Conservation (phyloP, 1,140 invertebrate species). For the Drosophila bocqueti region DNA sequence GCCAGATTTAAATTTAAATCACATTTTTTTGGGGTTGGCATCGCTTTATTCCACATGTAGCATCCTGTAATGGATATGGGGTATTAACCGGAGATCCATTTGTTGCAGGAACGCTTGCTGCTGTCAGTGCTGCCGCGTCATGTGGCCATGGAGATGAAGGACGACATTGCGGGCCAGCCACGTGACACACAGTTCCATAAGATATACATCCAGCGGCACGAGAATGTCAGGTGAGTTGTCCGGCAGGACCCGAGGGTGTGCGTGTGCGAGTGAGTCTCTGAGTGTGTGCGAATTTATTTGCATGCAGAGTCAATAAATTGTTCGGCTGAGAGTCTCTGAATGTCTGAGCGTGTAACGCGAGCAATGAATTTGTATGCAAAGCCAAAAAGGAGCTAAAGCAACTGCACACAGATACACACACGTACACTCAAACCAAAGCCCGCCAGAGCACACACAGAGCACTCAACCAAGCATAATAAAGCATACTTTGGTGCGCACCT, state of each 20-base stretch:
- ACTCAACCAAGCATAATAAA: slow-evolving; percentile 61
- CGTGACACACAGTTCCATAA: slow-evolving; percentile 98
- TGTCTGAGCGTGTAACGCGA: slow-evolving; percentile 55
- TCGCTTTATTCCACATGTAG: slow-evolving; percentile 10
- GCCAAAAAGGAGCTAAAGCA: slow-evolving; percentile 52
- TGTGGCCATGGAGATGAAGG: slow-evolving; percentile 99
- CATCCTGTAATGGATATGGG: slow-evolving; percentile 29
- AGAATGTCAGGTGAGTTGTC: slow-evolving; percentile 94
- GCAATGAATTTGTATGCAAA: slow-evolving; percentile 76
- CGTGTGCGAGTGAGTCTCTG: slow-evolving; percentile 10
- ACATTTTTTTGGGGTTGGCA: slow-evolving; percentile 1
- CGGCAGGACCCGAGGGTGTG: slow-evolving; percentile 8
- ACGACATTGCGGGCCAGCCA: slow-evolving; percentile 96
- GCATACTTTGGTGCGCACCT: slow-evolving; percentile 73
- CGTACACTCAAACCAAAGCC: not conserved
- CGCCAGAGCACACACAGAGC: slow-evolving; percentile 10
- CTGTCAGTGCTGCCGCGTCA: slow-evolving; percentile 97
- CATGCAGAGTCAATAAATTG: slow-evolving; percentile 80
- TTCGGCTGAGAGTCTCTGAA: slow-evolving; percentile 44
- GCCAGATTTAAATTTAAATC: slow-evolving; percentile 24
- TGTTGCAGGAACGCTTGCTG: slow-evolving; percentile 93
- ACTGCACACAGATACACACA: slow-evolving; percentile 38
- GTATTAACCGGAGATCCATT: slow-evolving; percentile 33
- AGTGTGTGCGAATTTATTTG: slow-evolving; percentile 68
- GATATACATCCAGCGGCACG: slow-evolving; percentile 98